These are phyloP conservation scores for Brachyistius frenatus DNA, from an alignment of 2,113 vertebrate genomes.

Conservation along the genomic window DNA sequence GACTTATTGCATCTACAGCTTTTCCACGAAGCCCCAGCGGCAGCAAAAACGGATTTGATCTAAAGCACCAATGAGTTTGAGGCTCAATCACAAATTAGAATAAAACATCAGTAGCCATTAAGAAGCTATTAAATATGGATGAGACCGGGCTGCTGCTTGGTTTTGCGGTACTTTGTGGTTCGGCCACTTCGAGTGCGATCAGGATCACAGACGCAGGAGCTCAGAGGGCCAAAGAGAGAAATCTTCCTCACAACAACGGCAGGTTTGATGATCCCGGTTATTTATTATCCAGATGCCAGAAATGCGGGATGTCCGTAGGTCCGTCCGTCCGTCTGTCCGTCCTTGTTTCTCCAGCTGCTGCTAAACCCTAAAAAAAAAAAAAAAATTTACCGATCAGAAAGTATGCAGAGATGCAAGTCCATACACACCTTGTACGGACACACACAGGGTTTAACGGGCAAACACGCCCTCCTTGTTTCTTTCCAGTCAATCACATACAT, in stretches of 20 bases:
- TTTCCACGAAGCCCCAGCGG: constrained; percentile 24
- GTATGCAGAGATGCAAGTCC: not conserved
- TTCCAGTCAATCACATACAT: constrained; percentile 7
- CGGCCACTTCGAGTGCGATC: constrained; percentile 26
- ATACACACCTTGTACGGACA: constrained; percentile 1
- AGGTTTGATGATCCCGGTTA: not conserved
- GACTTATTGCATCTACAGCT: constrained; percentile 15
- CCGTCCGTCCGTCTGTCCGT: not conserved
- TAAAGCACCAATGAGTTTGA: constrained; percentile 15
- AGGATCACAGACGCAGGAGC: not conserved
- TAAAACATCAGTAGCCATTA: constrained; percentile 55
- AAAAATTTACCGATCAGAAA: not conserved
- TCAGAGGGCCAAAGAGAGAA: not conserved
- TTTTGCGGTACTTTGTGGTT: constrained; percentile 17
- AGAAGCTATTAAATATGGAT: constrained; percentile 53
- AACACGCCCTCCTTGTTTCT: not conserved
- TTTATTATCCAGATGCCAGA: not conserved
- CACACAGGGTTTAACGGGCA: constrained; percentile 3
- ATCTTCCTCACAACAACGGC: not conserved
- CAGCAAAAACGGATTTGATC: constrained; percentile 14
- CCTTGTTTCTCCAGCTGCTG: constrained; percentile 10
- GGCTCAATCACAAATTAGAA: constrained; percentile 41
- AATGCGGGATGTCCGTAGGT: not conserved
- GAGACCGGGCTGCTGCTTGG: not conserved
- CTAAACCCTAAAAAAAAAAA: constrained; percentile 7